These are phyloP conservation scores for Polymixis flavicincta DNA, from an alignment of 2,888 invertebrate genomes.

Conservation along the genomic window DNA sequence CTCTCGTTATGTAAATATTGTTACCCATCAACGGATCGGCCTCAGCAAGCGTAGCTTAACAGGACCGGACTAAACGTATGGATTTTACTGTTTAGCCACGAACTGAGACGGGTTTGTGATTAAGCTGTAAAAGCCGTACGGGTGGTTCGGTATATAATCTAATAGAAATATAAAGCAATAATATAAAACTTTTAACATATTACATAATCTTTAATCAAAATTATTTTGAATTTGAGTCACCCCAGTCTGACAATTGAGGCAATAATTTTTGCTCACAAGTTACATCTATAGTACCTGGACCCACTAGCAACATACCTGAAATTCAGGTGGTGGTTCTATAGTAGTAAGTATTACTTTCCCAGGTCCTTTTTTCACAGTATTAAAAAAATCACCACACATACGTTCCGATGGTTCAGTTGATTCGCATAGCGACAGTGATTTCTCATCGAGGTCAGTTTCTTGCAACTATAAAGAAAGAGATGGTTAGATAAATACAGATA, in stretches of 20 bases:
- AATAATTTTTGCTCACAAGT: background rate
- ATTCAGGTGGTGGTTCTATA: conserved; percentile 96
- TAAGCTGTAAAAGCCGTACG: too few species aligned
- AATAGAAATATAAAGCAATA: too few species aligned
- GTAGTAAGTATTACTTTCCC: conserved; percentile 91
- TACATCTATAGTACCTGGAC: background rate
- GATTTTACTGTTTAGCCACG: too few species aligned
- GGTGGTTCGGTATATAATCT: too few species aligned
- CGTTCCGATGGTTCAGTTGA: conserved; percentile 94
- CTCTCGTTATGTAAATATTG: too few species aligned
- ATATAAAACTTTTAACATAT: too few species aligned
- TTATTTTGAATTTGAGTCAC: background rate
- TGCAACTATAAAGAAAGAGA: conserved; percentile 89
- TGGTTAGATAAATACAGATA: background rate
- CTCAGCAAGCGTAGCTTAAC: too few species aligned
- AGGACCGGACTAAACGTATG: too few species aligned
- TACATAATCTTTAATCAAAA: background rate
- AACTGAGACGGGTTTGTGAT: too few species aligned
- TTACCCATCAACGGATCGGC: too few species aligned
- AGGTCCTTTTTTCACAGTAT: conserved; percentile 95
- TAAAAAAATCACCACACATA: conserved; percentile 95
- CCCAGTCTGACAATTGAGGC: background rate
- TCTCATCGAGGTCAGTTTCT: conserved; percentile 95
- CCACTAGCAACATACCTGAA: conserved; percentile 90
- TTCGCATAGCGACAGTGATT: conserved; percentile 94